phyloP scores from a whole-genome alignment of 2,113 vertebrate species.

The Gyps fulvus region DNA sequence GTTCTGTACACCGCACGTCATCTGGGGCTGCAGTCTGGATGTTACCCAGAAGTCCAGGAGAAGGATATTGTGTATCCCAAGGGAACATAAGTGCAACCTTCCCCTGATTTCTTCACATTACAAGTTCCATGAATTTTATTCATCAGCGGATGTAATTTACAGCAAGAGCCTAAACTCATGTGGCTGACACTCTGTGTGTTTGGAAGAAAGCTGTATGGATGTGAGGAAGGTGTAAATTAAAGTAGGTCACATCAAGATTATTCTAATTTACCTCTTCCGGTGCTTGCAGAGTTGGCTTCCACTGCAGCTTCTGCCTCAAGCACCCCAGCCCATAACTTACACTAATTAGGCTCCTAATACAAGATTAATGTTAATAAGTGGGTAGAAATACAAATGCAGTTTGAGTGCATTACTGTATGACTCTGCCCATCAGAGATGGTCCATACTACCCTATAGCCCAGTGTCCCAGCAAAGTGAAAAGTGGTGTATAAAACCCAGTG shows the following conservation, averaged over 20 bases:
- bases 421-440: background rate
- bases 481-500: rapidly evolving
- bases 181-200: background rate
- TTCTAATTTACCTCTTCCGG: background rate
- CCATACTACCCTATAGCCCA: background rate
- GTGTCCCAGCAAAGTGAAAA: background rate
- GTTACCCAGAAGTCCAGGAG: background rate
- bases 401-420: background rate
- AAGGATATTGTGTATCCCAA: background rate
- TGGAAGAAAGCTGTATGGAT: background rate
- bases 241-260: background rate
- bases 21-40: background rate
- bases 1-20: background rate
- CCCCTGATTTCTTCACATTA: background rate
- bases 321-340: background rate
- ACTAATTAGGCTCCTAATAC: background rate
- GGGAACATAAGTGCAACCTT: background rate
- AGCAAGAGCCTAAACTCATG: background rate
- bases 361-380: background rate
- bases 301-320: background rate
- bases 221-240: constrained; percentile 9
- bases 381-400: background rate
- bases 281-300: background rate
- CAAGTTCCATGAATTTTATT: background rate
- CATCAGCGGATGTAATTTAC: background rate